phyloP scores from a whole-genome alignment of 2,888 invertebrate species.

The Danaus chrysippus region DNA sequence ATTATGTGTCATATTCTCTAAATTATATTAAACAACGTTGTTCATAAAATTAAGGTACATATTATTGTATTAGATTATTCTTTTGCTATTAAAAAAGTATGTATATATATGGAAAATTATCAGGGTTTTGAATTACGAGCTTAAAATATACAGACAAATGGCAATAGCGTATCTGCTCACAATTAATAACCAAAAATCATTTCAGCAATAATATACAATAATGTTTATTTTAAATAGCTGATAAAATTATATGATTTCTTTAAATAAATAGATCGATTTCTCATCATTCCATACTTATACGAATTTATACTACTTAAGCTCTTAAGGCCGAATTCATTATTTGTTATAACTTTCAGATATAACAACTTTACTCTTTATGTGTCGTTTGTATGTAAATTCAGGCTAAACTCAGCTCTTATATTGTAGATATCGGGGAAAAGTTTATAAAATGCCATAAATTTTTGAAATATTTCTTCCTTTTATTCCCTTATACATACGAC shows the following conservation, averaged over 20 bases:
- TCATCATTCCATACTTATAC: neutral
- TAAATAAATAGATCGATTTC: neutral
- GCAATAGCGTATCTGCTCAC: no score
- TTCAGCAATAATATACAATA: neutral
- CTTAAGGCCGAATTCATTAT: constrained; percentile 4
- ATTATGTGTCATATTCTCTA: neutral
- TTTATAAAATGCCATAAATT: constrained; percentile 1
- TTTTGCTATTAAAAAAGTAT: neutral
- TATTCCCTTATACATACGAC: neutral
- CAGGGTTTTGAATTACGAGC: neutral
- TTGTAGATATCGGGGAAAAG: constrained; percentile 2
- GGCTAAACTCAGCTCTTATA: neutral
- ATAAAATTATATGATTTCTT: neutral
- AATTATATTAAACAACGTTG: neutral
- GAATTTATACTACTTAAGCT: constrained; percentile 10
- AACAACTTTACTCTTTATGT: constrained; percentile 5
- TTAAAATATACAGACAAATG: no score
- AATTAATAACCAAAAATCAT: no score
- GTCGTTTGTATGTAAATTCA: constrained; percentile 1
- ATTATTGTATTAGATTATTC: neutral
- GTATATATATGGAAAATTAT: neutral
- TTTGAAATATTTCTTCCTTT: neutral
- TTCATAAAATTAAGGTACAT: neutral
- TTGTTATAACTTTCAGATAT: constrained; percentile 10
- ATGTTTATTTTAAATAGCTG: neutral